Percentiles rank a stretch among this genome's conserved stretches.
Conservation (phyloP, 1,140 invertebrate species). For the Zaprionus ghesquierei region DNA sequence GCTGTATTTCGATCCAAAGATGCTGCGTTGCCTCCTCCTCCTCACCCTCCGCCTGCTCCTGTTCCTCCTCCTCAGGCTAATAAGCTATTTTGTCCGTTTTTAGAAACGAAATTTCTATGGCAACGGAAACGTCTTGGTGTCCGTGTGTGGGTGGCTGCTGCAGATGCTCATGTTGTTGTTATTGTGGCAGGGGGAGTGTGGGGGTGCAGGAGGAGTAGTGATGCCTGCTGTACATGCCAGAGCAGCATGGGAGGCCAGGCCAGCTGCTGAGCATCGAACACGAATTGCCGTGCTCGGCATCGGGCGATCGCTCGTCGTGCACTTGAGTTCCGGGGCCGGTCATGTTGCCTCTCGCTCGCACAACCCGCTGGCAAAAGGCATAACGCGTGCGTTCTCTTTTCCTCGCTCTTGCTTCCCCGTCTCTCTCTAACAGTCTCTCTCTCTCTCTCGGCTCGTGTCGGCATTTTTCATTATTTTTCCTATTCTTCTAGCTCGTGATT, state of each 20-base stretch:
- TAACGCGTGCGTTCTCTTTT: neutral
- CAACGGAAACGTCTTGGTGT: conserved; percentile 37
- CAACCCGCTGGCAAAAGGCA: conserved; percentile 1
- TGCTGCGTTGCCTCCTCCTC: conserved; percentile 9
- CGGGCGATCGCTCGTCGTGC: conserved; percentile 52
- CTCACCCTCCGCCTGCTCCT: conserved; percentile 4
- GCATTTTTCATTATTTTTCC: conserved; percentile 35
- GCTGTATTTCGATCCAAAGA: neutral
- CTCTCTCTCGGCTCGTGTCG: conserved; percentile 33
- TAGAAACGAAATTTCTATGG: conserved; percentile 69
- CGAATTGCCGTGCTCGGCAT: conserved; percentile 69
- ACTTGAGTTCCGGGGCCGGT: conserved; percentile 53
- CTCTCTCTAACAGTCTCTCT: neutral
- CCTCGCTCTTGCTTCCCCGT: conserved; percentile 9
- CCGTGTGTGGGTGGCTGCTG: conserved; percentile 15
- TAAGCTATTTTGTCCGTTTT: conserved; percentile 71
- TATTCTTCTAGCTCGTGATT: conserved; percentile 1
- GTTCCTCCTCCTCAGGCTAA: conserved; percentile 35
- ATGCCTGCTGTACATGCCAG: conserved; percentile 13
- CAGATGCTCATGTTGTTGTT: conserved; percentile 30
- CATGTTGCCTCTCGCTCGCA: neutral
- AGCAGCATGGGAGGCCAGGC: conserved; percentile 54
- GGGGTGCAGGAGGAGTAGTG: neutral
- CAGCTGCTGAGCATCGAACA: conserved; percentile 70
- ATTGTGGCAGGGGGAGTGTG: conserved; percentile 9